Evolutionary conservation across 2,888 invertebrate species (phyloP).

Genomic region (Malthinus flaveolus): DNA sequence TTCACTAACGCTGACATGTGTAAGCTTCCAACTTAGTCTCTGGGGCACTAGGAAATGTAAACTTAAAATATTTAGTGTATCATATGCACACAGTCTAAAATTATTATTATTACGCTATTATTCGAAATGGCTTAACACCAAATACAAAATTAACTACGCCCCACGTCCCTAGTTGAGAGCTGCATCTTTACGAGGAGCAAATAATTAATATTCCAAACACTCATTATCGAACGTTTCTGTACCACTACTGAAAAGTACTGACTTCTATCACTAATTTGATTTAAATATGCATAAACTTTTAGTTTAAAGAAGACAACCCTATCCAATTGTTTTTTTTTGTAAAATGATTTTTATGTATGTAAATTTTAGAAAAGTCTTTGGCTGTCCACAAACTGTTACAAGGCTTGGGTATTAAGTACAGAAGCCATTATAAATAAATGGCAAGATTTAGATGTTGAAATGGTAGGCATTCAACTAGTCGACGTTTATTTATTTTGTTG

Average conservation of each 20-base stretch:
- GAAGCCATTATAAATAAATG: no score
- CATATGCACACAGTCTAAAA: slow-evolving; percentile 14
- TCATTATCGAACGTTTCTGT: slow-evolving; percentile 8
- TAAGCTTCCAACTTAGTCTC: slow-evolving; percentile 6
- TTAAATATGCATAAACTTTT: no score
- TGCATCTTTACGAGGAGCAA: slow-evolving; percentile 22
- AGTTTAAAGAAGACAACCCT: no score
- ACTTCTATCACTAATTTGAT: no score
- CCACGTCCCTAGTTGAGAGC: slow-evolving; percentile 3
- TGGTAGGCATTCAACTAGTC: no score
- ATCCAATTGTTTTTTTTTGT: not conserved
- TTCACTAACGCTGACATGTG: not conserved
- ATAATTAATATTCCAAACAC: slow-evolving; percentile 24
- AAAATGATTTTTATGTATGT: no score
- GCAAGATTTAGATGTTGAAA: no score
- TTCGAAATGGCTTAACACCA: slow-evolving; percentile 14
- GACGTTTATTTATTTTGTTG: no score
- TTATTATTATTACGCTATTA: slow-evolving; percentile 15
- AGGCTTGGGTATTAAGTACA: no score
- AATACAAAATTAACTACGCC: slow-evolving; percentile 25
- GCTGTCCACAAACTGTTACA: no score
- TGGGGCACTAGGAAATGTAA: slow-evolving; percentile 5
- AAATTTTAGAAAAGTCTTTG: no score
- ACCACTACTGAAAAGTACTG: no score
- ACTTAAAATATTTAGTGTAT: slow-evolving; percentile 14